Evolutionary conservation across 1,140 invertebrate genomes (phyloP).

Genomic region (Protaetia brevitarsis): DNA sequence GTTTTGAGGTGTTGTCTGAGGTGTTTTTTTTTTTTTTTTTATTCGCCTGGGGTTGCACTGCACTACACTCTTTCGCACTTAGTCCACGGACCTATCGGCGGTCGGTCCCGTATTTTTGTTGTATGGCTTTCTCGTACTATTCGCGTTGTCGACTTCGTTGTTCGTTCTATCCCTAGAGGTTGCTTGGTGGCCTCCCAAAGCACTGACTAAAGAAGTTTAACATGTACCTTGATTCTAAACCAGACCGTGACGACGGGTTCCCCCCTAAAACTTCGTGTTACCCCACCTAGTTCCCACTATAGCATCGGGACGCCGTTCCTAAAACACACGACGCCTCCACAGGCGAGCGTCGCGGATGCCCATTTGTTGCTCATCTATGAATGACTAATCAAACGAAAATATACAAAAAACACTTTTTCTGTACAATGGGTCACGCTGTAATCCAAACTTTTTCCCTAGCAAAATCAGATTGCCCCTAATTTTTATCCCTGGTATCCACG

Average conservation of each 20-base stretch:
- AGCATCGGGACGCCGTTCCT: slow-evolving; percentile 22
- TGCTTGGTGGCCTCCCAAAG: slow-evolving; percentile 48
- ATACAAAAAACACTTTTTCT: slow-evolving; percentile 14
- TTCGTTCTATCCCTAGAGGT: slow-evolving; percentile 48
- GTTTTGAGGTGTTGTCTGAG: background rate
- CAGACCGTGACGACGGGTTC: slow-evolving; percentile 34
- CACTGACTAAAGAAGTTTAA: slow-evolving; percentile 47
- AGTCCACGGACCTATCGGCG: slow-evolving; percentile 27
- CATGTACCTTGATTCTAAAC: slow-evolving; percentile 44
- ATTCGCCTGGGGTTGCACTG: slow-evolving; percentile 26
- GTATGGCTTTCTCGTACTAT: slow-evolving; percentile 36
- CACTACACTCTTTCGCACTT: slow-evolving; percentile 28
- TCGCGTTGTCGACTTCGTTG: slow-evolving; percentile 46
- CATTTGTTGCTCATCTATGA: slow-evolving; percentile 33
- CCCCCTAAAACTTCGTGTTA: slow-evolving; percentile 27
- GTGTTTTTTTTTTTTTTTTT: background rate
- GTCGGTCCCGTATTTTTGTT: background rate
- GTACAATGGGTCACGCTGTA: background rate
- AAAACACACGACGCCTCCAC: slow-evolving; percentile 35
- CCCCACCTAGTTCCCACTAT: slow-evolving; percentile 27
- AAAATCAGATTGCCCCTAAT: no score
- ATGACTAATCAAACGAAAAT: slow-evolving; percentile 34
- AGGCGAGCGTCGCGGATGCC: slow-evolving; percentile 19
- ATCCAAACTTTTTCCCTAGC: background rate
- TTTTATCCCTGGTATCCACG: no score